Evolutionary conservation across 2,113 vertebrate species (phyloP).

Genomic region (Sinocyclocheilus maitianheensis): DNA sequence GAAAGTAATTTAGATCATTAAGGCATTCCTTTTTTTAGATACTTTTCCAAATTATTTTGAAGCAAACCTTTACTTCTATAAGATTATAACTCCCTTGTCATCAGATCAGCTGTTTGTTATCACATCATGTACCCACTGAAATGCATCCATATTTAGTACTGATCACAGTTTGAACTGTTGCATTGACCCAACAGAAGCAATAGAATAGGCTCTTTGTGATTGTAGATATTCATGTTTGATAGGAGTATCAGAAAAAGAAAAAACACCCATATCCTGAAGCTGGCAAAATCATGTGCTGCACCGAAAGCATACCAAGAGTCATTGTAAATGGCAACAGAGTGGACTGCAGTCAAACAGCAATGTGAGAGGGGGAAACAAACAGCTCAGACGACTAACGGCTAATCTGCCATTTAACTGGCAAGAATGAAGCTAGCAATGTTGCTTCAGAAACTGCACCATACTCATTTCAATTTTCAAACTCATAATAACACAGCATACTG

Average conservation of each 20-base stretch:
- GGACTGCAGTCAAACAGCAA: conserved; percentile 14
- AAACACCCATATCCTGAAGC: background rate
- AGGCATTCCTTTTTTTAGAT: too few species aligned
- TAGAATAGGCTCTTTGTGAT: background rate
- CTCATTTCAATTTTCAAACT: background rate
- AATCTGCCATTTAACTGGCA: background rate
- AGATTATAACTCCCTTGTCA: background rate
- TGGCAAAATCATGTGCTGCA: background rate
- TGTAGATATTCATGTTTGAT: background rate
- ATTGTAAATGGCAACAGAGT: conserved; percentile 49
- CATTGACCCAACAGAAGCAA: background rate
- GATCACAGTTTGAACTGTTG: background rate
- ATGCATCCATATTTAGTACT: background rate
- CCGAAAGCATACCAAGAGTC: background rate
- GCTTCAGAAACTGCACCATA: background rate
- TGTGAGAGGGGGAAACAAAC: background rate
- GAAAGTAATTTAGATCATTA: too few species aligned
- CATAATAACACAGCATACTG: too few species aligned
- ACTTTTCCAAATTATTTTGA: too few species aligned
- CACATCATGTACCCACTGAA: background rate
- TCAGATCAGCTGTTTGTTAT: background rate
- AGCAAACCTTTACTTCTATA: too few species aligned
- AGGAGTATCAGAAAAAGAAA: background rate
- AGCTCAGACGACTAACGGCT: background rate
- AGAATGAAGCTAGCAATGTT: too few species aligned